These are phyloP conservation scores for Gymnorhina tibicen DNA, from an alignment of 2,113 vertebrate genomes.

Conservation along the genomic window DNA sequence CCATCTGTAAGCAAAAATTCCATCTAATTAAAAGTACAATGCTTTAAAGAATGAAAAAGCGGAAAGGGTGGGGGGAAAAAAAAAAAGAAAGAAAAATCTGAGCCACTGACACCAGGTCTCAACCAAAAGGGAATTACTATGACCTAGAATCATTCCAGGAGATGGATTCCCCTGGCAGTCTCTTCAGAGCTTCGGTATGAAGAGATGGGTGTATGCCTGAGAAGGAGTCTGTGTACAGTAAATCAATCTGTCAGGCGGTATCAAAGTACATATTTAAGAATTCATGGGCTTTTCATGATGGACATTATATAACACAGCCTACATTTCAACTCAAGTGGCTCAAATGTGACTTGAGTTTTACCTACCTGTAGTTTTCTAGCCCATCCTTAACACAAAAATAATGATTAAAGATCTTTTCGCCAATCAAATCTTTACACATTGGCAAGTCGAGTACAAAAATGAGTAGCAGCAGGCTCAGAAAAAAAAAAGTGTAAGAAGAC, in stretches of 20 bases:
- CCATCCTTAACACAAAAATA: not conserved
- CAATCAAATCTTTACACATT: not conserved
- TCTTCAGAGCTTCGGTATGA: not conserved
- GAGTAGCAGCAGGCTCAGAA: not conserved
- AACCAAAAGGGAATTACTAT: not conserved
- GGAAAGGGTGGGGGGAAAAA: fast-evolving
- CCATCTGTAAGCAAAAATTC: not conserved
- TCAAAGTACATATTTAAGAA: constrained; percentile 31
- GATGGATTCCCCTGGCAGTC: not conserved
- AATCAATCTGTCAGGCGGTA: constrained; percentile 31
- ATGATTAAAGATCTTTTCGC: not conserved
- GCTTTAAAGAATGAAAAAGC: not conserved
- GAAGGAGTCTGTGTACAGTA: not conserved
- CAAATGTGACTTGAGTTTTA: not conserved
- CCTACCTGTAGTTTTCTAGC: not conserved
- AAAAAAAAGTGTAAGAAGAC: not conserved
- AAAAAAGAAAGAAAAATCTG: not conserved
- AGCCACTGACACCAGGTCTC: not conserved
- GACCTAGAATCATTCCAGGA: not conserved
- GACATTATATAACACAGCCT: not conserved
- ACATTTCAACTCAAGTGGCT: not conserved
- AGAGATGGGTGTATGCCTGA: not conserved
- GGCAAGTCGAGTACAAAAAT: not conserved
- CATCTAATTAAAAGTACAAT: not conserved
- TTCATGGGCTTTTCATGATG: constrained; percentile 26